Conservation (phyloP, 2,888 invertebrate species). For the Pasiphila rectangulata region DNA sequence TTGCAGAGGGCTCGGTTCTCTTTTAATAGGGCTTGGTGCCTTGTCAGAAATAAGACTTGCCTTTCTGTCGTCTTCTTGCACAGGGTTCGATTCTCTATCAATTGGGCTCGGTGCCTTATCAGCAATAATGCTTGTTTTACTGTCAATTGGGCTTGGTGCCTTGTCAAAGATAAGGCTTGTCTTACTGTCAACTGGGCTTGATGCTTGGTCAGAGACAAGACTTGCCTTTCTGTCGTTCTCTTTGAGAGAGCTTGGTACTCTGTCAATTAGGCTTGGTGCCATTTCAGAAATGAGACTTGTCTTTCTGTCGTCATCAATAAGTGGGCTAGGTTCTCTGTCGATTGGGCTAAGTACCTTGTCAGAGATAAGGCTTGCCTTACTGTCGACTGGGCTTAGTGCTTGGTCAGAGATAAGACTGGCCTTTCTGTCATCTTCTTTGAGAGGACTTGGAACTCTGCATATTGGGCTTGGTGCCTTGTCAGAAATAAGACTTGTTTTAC, state of each 20-base stretch:
- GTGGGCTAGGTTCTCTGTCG: constrained; percentile 1
- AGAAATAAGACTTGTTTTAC: constrained; percentile 10
- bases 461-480: constrained; percentile 12
- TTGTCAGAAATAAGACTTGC: constrained; percentile 2
- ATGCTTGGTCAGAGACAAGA: constrained; percentile 14
- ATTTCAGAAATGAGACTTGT: constrained; percentile 6
- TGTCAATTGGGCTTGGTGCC: constrained; percentile 15
- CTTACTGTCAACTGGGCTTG: constrained; percentile 21
- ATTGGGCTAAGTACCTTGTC: background rate
- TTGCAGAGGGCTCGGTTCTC: background rate
- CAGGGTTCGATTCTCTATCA: too few species aligned
- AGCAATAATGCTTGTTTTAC: constrained; percentile 9
- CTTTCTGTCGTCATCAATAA: constrained; percentile 12
- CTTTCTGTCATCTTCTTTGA: background rate
- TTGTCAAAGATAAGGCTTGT: constrained; percentile 19
- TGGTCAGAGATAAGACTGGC: constrained; percentile 10
- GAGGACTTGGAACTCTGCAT: constrained; percentile 3
- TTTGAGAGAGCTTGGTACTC: constrained; percentile 5
- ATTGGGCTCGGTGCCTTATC: constrained; percentile 20
- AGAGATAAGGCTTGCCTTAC: constrained; percentile 1
- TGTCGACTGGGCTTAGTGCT: constrained; percentile 18
- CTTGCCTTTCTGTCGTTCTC: constrained; percentile 13
- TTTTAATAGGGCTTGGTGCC: background rate
- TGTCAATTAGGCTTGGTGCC: constrained; percentile 2
- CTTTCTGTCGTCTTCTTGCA: background rate